A percentile compares a stretch with the other conserved stretches of the same genome.
Evolutionary conservation across 2,888 invertebrate species (phyloP).

Genomic region (Pterostichus madidus): DNA sequence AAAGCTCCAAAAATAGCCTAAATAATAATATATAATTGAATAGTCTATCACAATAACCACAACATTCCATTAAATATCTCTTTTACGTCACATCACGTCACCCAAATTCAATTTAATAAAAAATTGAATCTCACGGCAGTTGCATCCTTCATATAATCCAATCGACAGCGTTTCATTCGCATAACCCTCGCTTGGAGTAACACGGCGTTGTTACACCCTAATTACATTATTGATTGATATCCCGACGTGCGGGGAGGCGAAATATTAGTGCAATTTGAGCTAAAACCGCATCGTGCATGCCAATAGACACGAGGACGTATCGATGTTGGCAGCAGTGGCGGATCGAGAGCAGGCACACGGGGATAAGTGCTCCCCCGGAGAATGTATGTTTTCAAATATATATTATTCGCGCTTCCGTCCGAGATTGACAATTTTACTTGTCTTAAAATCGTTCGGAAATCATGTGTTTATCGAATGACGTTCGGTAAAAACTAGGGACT

Average conservation of each 20-base stretch:
- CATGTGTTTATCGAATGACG: too few relatives aligned
- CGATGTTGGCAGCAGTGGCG: too few relatives aligned
- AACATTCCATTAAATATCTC: not conserved
- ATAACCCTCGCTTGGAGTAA: constrained; percentile 6
- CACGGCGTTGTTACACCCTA: constrained; percentile 56
- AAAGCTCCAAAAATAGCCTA: too few relatives aligned
- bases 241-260: not conserved
- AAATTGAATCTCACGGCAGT: not conserved
- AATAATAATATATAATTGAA: not conserved
- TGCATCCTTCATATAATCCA: constrained; percentile 12
- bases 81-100: not conserved
- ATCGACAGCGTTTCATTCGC: constrained; percentile 31
- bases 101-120: constrained; percentile 1
- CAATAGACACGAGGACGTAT: constrained; percentile 25
- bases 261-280: constrained; percentile 55
- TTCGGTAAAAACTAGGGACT: too few relatives aligned
- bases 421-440: too few relatives aligned
- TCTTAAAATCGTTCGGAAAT: too few relatives aligned
- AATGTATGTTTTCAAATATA: too few relatives aligned
- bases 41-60: not conserved
- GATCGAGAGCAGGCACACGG: too few relatives aligned
- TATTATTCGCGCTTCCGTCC: too few relatives aligned
- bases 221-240: constrained; percentile 62
- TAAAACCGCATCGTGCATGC: constrained; percentile 52
- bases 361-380: too few relatives aligned